Evolutionary conservation across 37 sponge, comb jelly and placozoan species (phyloP), one percentile per base, ranked within the genome.

Genomic region (Diacarnus erythraeanus): DNA sequence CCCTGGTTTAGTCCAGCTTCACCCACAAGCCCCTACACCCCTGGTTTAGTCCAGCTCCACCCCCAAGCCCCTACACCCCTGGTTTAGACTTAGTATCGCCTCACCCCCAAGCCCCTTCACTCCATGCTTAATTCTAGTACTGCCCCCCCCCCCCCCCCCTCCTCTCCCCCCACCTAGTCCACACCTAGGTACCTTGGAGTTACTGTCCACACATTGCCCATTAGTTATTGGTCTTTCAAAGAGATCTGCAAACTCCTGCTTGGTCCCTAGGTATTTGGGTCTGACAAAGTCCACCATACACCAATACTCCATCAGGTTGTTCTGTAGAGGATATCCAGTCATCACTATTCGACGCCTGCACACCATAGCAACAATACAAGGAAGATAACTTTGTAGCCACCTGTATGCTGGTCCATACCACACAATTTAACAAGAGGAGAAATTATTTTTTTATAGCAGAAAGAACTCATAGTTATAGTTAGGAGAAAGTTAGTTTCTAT

Each of bases 281-380:
- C 99, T 64, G 3, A 98, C 99, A 83, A 98, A 98, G 84, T 98
- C 99, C 64, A 98, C 91, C 99, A 98, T 98, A 69, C 99, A 98
- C 97, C 97, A 98, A 84, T 98, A 98, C 86, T 98, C 99, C 38
- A 69, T 44, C 27, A 98, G 91, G 75, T 98, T 98, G 80, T 98
- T 98, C 81, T 98, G 99, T n/a, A 98, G 82, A 25, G 99, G 99
- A 64, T 98, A 98, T 29, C 99, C 99, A 0, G 97, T 98, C 69
- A 96, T 67, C 63, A 98, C 90, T 4, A 98, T 87, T 25, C 99
- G 77, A 47, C 99, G 86, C 79, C 94, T 94, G 81, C 20, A 56
- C 2, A 54, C 57, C 12, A 12, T 21, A 12, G n/a, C 36, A 37
- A 15, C 3, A 33, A 30, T 1, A n/a, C n/a, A n/a, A n/a, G 56